Conservation (phyloP, 1,140 invertebrate genomes). For the Subanguina moxae region DNA sequence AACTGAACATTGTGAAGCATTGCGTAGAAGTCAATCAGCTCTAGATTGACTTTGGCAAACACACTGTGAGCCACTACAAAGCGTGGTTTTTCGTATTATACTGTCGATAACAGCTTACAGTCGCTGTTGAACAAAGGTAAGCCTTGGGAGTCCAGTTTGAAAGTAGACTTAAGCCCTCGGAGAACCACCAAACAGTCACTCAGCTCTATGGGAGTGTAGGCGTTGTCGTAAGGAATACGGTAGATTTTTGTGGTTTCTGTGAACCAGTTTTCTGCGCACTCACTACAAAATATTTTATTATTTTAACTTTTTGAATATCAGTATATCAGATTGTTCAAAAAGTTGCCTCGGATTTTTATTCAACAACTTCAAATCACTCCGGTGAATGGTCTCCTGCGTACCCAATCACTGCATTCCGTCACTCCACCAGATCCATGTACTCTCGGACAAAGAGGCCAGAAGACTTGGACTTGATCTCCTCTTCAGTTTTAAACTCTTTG, state of each 20-base stretch:
- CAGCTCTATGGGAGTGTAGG: not conserved
- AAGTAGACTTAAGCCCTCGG: not conserved
- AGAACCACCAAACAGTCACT: not conserved
- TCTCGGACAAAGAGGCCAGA: no score
- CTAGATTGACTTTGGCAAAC: conserved; percentile 1
- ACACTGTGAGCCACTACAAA: not conserved
- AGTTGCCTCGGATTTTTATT: no score
- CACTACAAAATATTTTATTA: no score
- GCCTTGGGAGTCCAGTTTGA: conserved; percentile 1
- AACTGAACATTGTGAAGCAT: not conserved
- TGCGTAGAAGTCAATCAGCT: not conserved
- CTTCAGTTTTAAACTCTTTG: no score
- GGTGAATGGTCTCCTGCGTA: no score
- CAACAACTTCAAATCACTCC: no score
- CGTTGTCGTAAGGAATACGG: not conserved
- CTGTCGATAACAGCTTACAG: not conserved
- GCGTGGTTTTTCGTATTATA: not conserved
- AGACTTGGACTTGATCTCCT: no score
- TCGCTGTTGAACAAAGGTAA: not conserved
- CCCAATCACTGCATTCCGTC: no score
- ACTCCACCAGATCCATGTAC: no score
- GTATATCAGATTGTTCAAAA: no score
- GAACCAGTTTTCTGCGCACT: no score
- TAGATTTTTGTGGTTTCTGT: not conserved
- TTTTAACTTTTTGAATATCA: no score